Evolutionary conservation across 2,888 invertebrate genomes (phyloP).

Genomic region (Mesorhabditis spiculigera): DNA sequence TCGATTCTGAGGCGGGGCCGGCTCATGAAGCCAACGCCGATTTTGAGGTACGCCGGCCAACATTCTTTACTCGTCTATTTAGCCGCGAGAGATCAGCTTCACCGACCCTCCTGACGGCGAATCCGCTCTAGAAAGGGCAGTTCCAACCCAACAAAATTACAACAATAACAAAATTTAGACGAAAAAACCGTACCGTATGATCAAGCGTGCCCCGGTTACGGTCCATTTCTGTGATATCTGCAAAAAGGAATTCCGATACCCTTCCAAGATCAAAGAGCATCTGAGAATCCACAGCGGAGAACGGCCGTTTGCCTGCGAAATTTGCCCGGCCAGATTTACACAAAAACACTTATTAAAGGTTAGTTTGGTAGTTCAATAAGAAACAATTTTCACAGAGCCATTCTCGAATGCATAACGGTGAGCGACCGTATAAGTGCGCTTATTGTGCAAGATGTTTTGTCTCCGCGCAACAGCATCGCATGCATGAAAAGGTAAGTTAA

Average conservation of each 20-base stretch:
- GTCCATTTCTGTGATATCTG: conserved; percentile 26
- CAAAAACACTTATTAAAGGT: conserved; percentile 39
- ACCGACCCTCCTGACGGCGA: too few species aligned
- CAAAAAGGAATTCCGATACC: conserved; percentile 37
- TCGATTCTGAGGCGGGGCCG: too few species aligned
- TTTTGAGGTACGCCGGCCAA: too few species aligned
- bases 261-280: conserved; percentile 40
- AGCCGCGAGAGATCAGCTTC: too few species aligned
- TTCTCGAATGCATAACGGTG: conserved; percentile 24
- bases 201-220: conserved; percentile 21
- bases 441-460: conserved; percentile 30
- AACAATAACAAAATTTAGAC: background rate
- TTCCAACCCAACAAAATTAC: background rate
- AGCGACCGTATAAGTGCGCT: conserved; percentile 38
- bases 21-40: too few species aligned
- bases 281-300: conserved; percentile 39
- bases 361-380: background rate
- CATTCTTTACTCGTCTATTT: too few species aligned
- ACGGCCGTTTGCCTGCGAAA: conserved; percentile 25
- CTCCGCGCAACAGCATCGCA: conserved; percentile 13
- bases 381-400: conserved; percentile 20
- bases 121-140: too few species aligned
- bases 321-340: conserved; percentile 33
- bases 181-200: conserved; percentile 29
- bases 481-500: conserved; percentile 28